A percentile compares a stretch with the other conserved stretches of the same genome.
These are phyloP conservation scores for Lasius fuliginosus DNA, from an alignment of 2,888 invertebrate genomes.

Conservation along the genomic window DNA sequence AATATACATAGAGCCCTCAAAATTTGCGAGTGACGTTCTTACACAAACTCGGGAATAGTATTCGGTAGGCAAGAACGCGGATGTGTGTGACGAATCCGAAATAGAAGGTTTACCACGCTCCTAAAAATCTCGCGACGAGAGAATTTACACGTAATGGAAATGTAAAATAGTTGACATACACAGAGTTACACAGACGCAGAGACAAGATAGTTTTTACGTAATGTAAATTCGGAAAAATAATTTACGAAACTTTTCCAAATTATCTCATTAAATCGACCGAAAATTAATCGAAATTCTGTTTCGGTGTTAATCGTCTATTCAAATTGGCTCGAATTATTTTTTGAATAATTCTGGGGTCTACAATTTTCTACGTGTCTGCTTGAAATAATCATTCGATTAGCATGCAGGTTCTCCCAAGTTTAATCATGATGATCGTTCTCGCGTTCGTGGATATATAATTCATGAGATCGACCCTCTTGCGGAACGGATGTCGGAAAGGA, in stretches of 20 bases:
- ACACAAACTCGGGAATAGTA: slow-evolving; percentile 8
- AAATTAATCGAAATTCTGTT: neutral
- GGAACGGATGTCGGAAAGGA: neutral
- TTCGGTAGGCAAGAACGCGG: neutral
- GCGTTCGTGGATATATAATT: slow-evolving; percentile 64
- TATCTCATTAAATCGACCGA: neutral
- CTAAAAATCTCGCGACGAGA: slow-evolving; percentile 34
- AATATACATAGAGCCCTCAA: slow-evolving; percentile 58
- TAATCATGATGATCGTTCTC: slow-evolving; percentile 61
- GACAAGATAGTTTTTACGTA: neutral
- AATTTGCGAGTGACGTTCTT: slow-evolving; percentile 55
- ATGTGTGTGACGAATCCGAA: neutral
- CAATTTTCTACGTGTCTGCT: slow-evolving; percentile 1
- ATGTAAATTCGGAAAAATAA: neutral
- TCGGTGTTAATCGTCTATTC: neutral
- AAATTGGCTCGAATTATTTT: neutral
- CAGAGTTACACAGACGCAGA: neutral
- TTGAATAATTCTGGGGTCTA: neutral
- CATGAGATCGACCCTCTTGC: slow-evolving; percentile 32
- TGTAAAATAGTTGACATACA: slow-evolving; percentile 15
- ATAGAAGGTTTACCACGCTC: slow-evolving; percentile 42
- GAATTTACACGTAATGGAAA: slow-evolving; percentile 34
- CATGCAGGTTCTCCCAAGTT: slow-evolving; percentile 26
- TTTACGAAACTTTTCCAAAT: neutral
- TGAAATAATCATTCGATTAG: slow-evolving; percentile 27